Conservation (phyloP, 1,140 invertebrate species). For the Drosophila sucinea region DNA sequence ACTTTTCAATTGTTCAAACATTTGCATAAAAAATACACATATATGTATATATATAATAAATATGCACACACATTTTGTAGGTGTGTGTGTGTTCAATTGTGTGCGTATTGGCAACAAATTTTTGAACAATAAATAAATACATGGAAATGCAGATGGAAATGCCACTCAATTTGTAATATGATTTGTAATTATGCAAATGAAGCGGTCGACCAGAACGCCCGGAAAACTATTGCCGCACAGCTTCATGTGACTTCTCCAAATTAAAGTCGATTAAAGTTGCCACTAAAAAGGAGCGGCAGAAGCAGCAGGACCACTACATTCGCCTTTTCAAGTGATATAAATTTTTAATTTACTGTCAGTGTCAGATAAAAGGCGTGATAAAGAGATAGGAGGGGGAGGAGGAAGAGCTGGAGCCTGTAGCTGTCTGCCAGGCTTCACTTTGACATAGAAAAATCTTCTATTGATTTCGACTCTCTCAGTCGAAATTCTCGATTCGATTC, state of each 20-base stretch:
- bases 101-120: conserved; percentile 20
- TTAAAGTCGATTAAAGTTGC: conserved; percentile 27
- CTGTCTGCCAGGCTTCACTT: conserved; percentile 49
- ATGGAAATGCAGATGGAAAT: conserved; percentile 26
- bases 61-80: too few species aligned
- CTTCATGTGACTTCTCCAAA: conserved; percentile 23
- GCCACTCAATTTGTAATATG: conserved; percentile 62
- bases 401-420: conserved; percentile 12
- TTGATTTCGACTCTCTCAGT: conserved; percentile 57
- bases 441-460: conserved; percentile 77
- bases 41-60: not conserved
- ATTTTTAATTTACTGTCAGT: conserved; percentile 68
- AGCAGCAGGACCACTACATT: conserved; percentile 22
- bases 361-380: conserved; percentile 13
- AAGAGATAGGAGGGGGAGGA: conserved; percentile 7
- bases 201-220: conserved; percentile 33
- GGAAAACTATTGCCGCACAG: conserved; percentile 25
- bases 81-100: conserved; percentile 24
- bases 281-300: not conserved
- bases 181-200: conserved; percentile 80
- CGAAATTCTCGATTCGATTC: not conserved
- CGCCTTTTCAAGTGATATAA: conserved; percentile 60
- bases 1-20: conserved; percentile 72
- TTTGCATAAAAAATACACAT: conserved; percentile 58
- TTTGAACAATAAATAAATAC: conserved; percentile 50